Conservation (phyloP, 2,797 vertebrate genomes). For the Streptopelia turtur region DNA sequence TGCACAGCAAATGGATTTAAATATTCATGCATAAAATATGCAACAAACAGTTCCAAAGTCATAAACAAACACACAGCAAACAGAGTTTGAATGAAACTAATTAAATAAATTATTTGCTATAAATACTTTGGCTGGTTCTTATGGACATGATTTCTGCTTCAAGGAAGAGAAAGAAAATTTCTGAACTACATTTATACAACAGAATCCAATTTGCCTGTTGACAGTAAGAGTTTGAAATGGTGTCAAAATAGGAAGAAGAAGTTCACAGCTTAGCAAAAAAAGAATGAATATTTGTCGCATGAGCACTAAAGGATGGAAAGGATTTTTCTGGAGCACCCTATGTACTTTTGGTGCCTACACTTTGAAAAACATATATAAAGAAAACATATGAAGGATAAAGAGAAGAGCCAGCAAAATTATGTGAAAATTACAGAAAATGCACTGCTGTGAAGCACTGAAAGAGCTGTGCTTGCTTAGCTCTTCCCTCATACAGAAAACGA, state of each 20-base stretch:
- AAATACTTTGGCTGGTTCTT: slow-evolving; percentile 6
- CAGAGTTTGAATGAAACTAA: background rate
- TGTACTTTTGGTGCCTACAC: background rate
- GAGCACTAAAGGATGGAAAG: background rate
- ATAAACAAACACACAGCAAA: background rate
- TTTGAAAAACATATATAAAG: background rate
- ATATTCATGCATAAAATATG: slow-evolving; percentile 18
- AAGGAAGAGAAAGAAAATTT: background rate
- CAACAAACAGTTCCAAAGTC: slow-evolving; percentile 6
- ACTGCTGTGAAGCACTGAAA: background rate
- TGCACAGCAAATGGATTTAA: slow-evolving; percentile 3
- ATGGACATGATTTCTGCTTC: background rate
- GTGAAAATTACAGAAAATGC: background rate
- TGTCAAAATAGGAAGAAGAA: background rate
- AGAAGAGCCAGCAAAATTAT: background rate
- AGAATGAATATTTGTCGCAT: background rate
- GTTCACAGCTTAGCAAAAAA: background rate
- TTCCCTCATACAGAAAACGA: background rate
- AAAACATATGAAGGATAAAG: background rate
- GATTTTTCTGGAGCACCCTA: background rate
- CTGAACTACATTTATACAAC: background rate
- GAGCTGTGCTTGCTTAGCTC: background rate
- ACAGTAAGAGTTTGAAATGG: background rate
- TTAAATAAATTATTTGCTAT: background rate
- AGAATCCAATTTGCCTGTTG: background rate